phyloP scores from a whole-genome alignment of 2,797 vertebrate genomes.

The Anomalospiza imberbis region DNA sequence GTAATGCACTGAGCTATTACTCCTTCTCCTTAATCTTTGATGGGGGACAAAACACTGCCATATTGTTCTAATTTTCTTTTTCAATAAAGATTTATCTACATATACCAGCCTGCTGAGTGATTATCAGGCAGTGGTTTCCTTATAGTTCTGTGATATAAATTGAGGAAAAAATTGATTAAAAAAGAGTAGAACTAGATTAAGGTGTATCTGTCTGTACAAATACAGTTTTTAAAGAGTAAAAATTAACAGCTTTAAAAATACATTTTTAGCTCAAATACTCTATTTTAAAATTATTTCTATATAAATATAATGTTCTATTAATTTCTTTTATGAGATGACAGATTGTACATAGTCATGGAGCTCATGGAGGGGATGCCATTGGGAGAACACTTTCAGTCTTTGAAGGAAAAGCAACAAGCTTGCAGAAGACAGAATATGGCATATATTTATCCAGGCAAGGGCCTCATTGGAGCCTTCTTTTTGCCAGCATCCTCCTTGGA shows the following conservation, averaged over 20 bases:
- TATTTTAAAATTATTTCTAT: neutral
- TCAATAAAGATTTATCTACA: neutral
- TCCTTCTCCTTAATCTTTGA: neutral
- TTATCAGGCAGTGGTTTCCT: neutral
- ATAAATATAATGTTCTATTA: neutral
- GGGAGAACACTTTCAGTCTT: conserved; percentile 84
- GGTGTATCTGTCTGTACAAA: neutral
- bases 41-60: neutral
- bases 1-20: neutral
- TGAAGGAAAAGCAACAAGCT: conserved; percentile 88
- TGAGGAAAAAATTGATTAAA: neutral
- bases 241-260: neutral
- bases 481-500: neutral
- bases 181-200: neutral
- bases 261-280: neutral
- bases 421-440: conserved; percentile 87
- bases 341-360: conserved; percentile 90
- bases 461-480: neutral
- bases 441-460: conserved; percentile 88
- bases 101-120: neutral
- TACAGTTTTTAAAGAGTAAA: neutral
- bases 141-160: neutral
- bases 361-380: conserved; percentile 86
- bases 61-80: neutral
- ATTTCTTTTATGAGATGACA: conserved; percentile 75